Base-by-base conservation (phyloP, 2,888 invertebrate species). In the Drosophila melanosoma region DNA sequence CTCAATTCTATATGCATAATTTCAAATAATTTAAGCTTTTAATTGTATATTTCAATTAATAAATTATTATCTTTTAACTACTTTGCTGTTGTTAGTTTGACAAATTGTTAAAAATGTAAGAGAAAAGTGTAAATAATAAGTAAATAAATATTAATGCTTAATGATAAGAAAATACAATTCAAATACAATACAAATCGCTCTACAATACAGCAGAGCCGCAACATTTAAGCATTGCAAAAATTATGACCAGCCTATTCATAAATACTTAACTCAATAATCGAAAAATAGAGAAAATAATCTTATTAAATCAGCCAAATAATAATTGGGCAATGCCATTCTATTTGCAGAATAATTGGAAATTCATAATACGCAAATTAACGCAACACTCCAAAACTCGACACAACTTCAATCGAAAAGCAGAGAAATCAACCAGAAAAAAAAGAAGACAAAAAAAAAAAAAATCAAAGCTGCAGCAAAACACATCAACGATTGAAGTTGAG, bases 401-500 rank as follows among this genome's bases (percentile, higher is more conserved):
- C 76, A 76, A 66, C 78, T 79, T 79, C 78, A 79, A 79, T 78
- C 81, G 69, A 68, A 67, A 54, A 48, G 20, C 40, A 58, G 64
- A 15, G 72, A 66, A 76, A 76, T 76, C 80, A 79, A 78, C 15
- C 79, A 75, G 61, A 20, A 49, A 23, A 56, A 32, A 69, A 70
- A 38, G 29, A 29, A 6, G 29, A 29, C 4, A 0, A 67, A 62
- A 17, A 67, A 62, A 17, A 1, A 1, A 72, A 72, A 80, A 80
- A 80, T 80, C 81, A 80, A 79, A 79, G 78, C 76, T 32, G 36
- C 36, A 53, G 29, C 78, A 71, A 56, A 76, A 63, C 71, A 76
- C 59, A 75, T 62, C 75, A 59, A 32, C 76, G 66, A 68, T 61
- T 71, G 78, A 76, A 72, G 72, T 67, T 63, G 58, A 57, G 58